Conservation (phyloP, 2,888 invertebrate genomes). For the Callosobruchus maculatus region DNA sequence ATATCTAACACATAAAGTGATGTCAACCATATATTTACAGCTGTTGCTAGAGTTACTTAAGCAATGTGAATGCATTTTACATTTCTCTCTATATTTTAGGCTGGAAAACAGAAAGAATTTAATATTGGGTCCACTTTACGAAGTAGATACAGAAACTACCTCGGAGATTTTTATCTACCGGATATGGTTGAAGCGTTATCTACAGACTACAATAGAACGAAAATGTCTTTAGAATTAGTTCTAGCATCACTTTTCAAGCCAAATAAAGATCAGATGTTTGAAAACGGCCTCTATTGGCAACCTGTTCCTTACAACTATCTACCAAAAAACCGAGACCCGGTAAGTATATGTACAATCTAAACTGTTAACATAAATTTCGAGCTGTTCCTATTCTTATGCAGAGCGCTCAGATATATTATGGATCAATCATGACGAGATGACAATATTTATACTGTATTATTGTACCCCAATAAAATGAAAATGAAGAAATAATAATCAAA, state of each 20-base stretch:
- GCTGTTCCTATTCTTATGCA: too few relatives aligned
- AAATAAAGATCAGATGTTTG: conserved; percentile 54
- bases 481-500: too few relatives aligned
- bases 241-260: conserved; percentile 68
- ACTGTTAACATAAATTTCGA: neutral
- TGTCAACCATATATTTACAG: too few relatives aligned
- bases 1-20: too few relatives aligned
- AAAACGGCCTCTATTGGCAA: conserved; percentile 61
- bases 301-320: conserved; percentile 73
- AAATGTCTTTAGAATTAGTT: conserved; percentile 65
- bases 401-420: too few relatives aligned
- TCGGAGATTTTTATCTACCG: conserved; percentile 56
- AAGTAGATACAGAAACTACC: conserved; percentile 57
- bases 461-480: too few relatives aligned
- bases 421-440: too few relatives aligned
- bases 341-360: conserved; percentile 10
- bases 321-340: conserved; percentile 37
- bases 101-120: conserved; percentile 43
- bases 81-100: conserved; percentile 19
- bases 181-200: conserved; percentile 58
- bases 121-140: conserved; percentile 60
- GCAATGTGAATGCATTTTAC: too few relatives aligned
- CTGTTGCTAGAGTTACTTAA: too few relatives aligned
- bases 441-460: too few relatives aligned
- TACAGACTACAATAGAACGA: conserved; percentile 66